Percentiles rank a stretch among this genome's conserved stretches.
These are phyloP conservation scores for Valencia hispanica DNA, from an alignment of 2,797 vertebrate species.

Conservation along the genomic window DNA sequence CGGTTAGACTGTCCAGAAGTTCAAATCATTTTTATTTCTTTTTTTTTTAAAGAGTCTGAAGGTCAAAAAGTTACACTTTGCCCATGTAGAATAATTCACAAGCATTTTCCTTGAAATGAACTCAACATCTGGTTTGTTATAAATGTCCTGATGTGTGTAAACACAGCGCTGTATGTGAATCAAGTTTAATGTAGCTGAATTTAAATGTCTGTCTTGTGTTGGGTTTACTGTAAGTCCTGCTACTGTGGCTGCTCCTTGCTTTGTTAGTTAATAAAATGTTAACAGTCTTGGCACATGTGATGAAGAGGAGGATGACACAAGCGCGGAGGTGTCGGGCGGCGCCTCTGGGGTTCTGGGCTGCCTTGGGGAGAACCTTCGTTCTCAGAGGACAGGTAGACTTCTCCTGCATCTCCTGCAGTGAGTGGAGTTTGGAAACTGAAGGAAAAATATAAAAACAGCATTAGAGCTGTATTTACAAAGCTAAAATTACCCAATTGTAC, in stretches of 20 bases:
- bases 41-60: constrained; percentile 5
- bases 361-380: constrained; percentile 57
- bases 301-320: constrained; percentile 44
- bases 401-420: constrained; percentile 27
- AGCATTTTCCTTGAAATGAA: not conserved
- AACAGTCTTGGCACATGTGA: constrained; percentile 24
- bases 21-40: constrained; percentile 33
- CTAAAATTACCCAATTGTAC: not conserved
- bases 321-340: constrained; percentile 22
- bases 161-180: constrained; percentile 8
- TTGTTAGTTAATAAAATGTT: constrained; percentile 29
- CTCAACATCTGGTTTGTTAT: not conserved
- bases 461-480: not conserved
- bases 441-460: not conserved
- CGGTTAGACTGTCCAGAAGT: not conserved
- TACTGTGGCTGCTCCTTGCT: constrained; percentile 11
- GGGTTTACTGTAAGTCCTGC: constrained; percentile 6
- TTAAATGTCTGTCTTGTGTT: constrained; percentile 15
- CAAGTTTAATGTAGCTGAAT: not conserved
- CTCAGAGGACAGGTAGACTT: constrained; percentile 57
- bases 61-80: not conserved
- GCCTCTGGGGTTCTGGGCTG: constrained; percentile 43
- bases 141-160: constrained; percentile 17
- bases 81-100: constrained; percentile 1
- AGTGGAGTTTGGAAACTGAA: constrained; percentile 24